Base-by-base conservation (phyloP, 2,888 invertebrate species). In the Phengaris arion region DNA sequence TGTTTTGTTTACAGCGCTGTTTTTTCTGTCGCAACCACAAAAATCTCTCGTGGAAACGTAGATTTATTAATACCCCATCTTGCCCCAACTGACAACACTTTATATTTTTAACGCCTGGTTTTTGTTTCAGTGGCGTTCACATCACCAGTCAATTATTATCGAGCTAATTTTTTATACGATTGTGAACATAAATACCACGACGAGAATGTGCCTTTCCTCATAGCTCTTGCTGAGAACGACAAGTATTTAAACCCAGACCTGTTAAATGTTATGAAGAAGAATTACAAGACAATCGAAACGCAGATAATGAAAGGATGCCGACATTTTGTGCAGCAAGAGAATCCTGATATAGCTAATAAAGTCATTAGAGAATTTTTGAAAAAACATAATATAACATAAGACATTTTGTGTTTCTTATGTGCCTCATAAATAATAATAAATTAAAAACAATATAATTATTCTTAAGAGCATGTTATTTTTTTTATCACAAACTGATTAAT, bases 281-380 rank as follows among this genome's bases (percentile, higher is more conserved):
- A 88, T 76, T 94, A 94, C 77, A 83, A 86, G 1, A 83, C 87
- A 74, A 85, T 94, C 46, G 89, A 94, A 80, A 90, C 91, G 0
- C 83, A 84, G 35, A 83, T 94, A 2, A 80, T 95, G 4, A 86
- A 93, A 46, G 86, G 87, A 15, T 91, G 89, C 13, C 88, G 89
- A 12, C 95, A 95, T 83, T 95, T 94, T 79, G 85, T 94, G 55
- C 95, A 95, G 77, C 94, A 95, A 84, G 94, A 94, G 79, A 90
- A 91, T 22, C 94, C 95, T 0, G 90, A 83, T 6, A 88, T 87
- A 85, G 91, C 94, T 2, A 95, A 95, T 80, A 86, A 87, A 76
- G 77, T 92, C 10, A 92, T 95, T n/a, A 87, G 87, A 82, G 89
- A 92, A 12, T 95, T 81, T 88, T 82, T 94, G 10, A 72, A 76